Conservation (phyloP, 2,113 vertebrate genomes). For the Petrocephalus zakoni region DNA sequence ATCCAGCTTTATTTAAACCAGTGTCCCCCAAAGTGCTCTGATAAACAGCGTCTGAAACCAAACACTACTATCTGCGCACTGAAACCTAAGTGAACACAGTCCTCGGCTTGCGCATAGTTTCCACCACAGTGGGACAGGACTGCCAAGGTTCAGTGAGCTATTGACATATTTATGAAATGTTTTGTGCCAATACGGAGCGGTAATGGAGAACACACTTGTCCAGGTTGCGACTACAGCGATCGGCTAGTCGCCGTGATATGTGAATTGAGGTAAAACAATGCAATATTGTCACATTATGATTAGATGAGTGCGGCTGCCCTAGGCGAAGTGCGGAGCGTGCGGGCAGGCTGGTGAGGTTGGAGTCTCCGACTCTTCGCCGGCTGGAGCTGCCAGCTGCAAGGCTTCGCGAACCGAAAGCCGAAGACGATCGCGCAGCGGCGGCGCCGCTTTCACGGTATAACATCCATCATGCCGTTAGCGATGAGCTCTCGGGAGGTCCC, state of each 20-base stretch:
- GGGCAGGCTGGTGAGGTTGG: not conserved
- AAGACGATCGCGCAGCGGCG: not conserved
- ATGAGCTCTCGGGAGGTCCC: not conserved
- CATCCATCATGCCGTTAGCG: not conserved
- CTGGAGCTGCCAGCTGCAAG: not conserved
- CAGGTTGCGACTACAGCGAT: not conserved
- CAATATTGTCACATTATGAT: not conserved
- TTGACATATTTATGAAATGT: conserved; percentile 7
- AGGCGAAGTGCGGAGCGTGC: not conserved
- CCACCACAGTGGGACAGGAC: not conserved
- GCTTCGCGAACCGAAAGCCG: not conserved
- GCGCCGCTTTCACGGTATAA: not conserved
- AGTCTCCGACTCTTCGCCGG: not conserved
- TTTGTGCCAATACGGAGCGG: not conserved
- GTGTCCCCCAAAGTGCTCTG: not conserved
- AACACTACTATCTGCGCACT: not conserved
- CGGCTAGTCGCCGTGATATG: conserved; percentile 2
- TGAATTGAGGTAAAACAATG: not conserved
- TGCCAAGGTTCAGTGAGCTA: not conserved
- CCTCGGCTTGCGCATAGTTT: not conserved
- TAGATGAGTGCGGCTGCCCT: not conserved
- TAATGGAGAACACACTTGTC: not conserved
- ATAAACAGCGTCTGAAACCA: not conserved
- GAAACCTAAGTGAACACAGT: not conserved
- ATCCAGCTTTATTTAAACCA: not conserved